These are phyloP conservation scores for Anaspis maculata DNA, from an alignment of 2,888 invertebrate genomes.

Conservation along the genomic window DNA sequence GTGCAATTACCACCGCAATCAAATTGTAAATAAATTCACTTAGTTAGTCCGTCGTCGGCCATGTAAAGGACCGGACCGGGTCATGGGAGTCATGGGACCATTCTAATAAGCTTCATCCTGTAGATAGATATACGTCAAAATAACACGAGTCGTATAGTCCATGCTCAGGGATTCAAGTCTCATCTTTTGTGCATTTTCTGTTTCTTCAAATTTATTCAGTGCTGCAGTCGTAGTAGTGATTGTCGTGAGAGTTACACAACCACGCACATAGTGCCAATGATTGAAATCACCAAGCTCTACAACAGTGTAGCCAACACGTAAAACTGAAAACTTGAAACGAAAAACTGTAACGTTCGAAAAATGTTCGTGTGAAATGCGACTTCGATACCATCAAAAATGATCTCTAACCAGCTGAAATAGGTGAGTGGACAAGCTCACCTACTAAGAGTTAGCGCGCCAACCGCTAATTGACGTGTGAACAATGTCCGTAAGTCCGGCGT, in stretches of 20 bases:
- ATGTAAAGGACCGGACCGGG: slow-evolving; percentile 12
- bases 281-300: slow-evolving; percentile 7
- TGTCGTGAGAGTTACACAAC: no score
- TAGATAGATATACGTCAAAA: slow-evolving; percentile 14
- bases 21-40: slow-evolving; percentile 6
- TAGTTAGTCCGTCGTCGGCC: slow-evolving; percentile 8
- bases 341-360: no score
- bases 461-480: no score
- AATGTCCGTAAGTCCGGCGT: no score
- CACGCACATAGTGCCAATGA: slow-evolving; percentile 1
- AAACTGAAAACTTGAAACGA: neutral
- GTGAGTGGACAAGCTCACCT: slow-evolving; percentile 5
- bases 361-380: no score
- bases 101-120: slow-evolving; percentile 16
- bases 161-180: no score
- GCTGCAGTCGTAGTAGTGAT: slow-evolving; percentile 1
- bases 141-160: no score
- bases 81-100: slow-evolving; percentile 14
- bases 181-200: no score
- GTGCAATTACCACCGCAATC: slow-evolving; percentile 2
- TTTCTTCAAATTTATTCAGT: slow-evolving; percentile 5
- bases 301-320: slow-evolving; percentile 6
- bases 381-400: slow-evolving; percentile 6
- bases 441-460: no score
- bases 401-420: slow-evolving; percentile 6